phyloP scores from a whole-genome alignment of 2,888 invertebrate species.

The Macroteleia sp. region DNA sequence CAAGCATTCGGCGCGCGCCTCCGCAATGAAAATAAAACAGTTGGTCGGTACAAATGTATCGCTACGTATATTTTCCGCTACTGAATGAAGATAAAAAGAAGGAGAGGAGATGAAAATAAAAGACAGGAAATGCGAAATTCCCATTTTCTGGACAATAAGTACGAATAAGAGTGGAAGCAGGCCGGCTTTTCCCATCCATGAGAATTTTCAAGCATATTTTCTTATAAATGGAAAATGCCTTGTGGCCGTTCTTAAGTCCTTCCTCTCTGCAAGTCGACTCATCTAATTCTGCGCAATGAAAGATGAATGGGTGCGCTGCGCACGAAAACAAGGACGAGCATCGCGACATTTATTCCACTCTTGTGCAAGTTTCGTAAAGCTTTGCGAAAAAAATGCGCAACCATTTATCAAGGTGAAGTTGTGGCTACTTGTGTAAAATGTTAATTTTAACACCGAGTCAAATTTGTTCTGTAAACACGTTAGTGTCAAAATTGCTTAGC shows the following conservation, averaged over 20 bases:
- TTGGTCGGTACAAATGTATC: neutral
- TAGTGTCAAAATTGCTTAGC: neutral
- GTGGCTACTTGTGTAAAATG: slow-evolving; percentile 5
- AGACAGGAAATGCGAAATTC: slow-evolving; percentile 33
- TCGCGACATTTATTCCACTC: slow-evolving; percentile 20
- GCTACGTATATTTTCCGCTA: slow-evolving; percentile 4
- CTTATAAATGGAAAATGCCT: slow-evolving; percentile 79
- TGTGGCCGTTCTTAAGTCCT: slow-evolving; percentile 56
- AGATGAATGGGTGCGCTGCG: slow-evolving; percentile 70
- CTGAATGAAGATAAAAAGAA: slow-evolving; percentile 18
- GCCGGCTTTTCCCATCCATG: slow-evolving; percentile 37
- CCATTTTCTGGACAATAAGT: slow-evolving; percentile 65
- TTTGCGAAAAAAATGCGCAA: slow-evolving; percentile 21
- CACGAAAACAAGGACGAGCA: slow-evolving; percentile 38
- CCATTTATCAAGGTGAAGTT: slow-evolving; percentile 28
- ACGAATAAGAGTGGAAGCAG: slow-evolving; percentile 59
- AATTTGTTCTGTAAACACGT: slow-evolving; percentile 16
- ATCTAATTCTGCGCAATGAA: slow-evolving; percentile 74
- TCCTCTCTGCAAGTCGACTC: slow-evolving; percentile 58
- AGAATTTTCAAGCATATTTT: slow-evolving; percentile 75
- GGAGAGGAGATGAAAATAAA: slow-evolving; percentile 12
- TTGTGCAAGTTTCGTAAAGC: slow-evolving; percentile 8
- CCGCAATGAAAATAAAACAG: slow-evolving; percentile 13
- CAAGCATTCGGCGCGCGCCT: neutral
- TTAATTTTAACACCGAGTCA: slow-evolving; percentile 22